These are phyloP conservation scores for Nibea coibor DNA, from an alignment of 2,113 vertebrate species.

Conservation along the genomic window DNA sequence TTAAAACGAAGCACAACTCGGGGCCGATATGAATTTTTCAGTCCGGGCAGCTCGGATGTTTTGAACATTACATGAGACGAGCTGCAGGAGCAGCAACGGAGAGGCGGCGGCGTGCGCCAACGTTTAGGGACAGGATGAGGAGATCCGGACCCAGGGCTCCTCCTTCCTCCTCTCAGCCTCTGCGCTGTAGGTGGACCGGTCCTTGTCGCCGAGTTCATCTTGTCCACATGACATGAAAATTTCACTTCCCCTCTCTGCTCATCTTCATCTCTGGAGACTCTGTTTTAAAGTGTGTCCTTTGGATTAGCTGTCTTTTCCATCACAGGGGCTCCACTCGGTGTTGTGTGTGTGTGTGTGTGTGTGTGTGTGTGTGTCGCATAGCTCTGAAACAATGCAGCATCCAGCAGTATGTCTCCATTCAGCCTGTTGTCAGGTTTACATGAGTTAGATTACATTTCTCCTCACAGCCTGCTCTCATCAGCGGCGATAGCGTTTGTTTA, in stretches of 20 bases:
- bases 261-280: slow-evolving; percentile 15
- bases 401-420: slow-evolving; percentile 36
- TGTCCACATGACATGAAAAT: slow-evolving; percentile 26
- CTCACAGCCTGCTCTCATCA: slow-evolving; percentile 52
- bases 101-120: neutral
- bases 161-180: neutral
- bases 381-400: slow-evolving; percentile 48
- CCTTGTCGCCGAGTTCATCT: slow-evolving; percentile 33
- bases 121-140: slow-evolving; percentile 25
- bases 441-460: slow-evolving; percentile 37
- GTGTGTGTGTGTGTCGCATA: neutral
- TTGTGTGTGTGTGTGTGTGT: too few relatives aligned
- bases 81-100: neutral
- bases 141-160: neutral
- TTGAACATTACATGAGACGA: slow-evolving; percentile 28
- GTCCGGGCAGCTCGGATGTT: slow-evolving; percentile 31
- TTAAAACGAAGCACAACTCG: slow-evolving; percentile 15
- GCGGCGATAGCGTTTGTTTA: slow-evolving; percentile 46
- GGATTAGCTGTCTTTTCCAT: slow-evolving; percentile 50
- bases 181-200: neutral
- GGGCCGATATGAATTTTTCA: slow-evolving; percentile 16
- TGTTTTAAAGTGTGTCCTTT: slow-evolving; percentile 50
- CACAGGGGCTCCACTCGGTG: slow-evolving; percentile 17
- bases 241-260: slow-evolving; percentile 25
- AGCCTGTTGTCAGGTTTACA: slow-evolving; percentile 30